Conservation (phyloP, 30 jellyfish, hydroid and myxozoan species). For the Sanderia malayensis region DNA sequence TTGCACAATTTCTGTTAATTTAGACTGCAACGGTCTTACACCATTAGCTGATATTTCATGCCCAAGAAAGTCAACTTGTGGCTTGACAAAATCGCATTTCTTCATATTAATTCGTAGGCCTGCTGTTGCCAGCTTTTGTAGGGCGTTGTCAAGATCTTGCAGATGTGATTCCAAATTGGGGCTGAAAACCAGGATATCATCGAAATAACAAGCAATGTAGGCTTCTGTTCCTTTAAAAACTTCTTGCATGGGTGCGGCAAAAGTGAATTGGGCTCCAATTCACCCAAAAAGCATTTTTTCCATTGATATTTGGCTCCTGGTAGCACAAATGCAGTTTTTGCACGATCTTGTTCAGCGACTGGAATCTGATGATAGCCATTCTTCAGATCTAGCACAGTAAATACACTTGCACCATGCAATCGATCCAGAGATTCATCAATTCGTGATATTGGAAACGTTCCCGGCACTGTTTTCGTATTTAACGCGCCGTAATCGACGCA, state of each 20-base stretch:
- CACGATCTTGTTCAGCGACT: not conserved
- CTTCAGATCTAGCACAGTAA: slow-evolving; percentile 15
- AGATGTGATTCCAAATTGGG: not conserved
- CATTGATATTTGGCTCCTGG: slow-evolving; percentile 30
- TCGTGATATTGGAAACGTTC: slow-evolving; percentile 15
- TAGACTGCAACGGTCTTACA: not conserved
- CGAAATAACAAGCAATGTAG: not conserved
- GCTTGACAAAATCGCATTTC: slow-evolving; percentile 5
- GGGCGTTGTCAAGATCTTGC: not conserved
- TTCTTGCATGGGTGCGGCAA: slow-evolving; percentile 11
- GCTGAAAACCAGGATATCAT: not conserved
- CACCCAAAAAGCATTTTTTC: slow-evolving; percentile 8
- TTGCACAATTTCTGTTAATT: not conserved
- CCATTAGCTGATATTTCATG: not conserved
- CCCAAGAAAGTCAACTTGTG: slow-evolving; percentile 10
- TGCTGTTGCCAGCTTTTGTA: slow-evolving; percentile 1
- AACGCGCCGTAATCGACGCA: slow-evolving; percentile 24
- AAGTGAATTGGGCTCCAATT: slow-evolving; percentile 3
- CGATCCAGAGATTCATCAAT: slow-evolving; percentile 1
- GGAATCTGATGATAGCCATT: slow-evolving; percentile 12
- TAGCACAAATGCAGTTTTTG: slow-evolving; percentile 5
- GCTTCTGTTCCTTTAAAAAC: not conserved
- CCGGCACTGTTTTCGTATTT: slow-evolving; percentile 11
- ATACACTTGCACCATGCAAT: not conserved
- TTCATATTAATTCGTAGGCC: slow-evolving; percentile 6